A percentile compares a stretch with the other conserved stretches of the same genome.
phyloP scores from a whole-genome alignment of 2,113 vertebrate species.

The Microcebus murinus region DNA sequence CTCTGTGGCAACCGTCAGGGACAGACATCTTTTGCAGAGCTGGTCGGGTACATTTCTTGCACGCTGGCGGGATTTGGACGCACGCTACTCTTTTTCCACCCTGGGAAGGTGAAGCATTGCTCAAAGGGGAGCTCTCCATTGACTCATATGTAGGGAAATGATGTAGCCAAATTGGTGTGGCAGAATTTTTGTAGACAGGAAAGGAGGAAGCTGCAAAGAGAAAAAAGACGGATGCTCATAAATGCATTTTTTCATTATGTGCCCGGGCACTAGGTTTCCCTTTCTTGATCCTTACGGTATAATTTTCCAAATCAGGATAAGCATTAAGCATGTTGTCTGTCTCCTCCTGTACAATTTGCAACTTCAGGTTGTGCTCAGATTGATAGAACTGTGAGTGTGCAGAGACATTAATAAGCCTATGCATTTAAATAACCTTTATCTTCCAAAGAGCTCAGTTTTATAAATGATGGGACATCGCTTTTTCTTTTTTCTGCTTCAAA shows the following conservation, averaged over 20 bases:
- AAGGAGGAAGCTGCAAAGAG: neutral
- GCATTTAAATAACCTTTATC: slow-evolving; percentile 61
- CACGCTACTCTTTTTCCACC: neutral
- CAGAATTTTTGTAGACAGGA: neutral
- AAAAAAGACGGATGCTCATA: neutral
- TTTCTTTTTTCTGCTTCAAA: neutral
- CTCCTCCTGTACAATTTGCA: neutral
- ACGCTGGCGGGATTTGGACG: neutral
- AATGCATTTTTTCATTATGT: neutral
- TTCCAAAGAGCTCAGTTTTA: slow-evolving; percentile 28
- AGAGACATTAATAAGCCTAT: slow-evolving; percentile 29
- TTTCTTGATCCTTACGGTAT: neutral
- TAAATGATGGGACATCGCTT: neutral
- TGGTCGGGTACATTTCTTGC: neutral
- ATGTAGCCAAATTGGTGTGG: too few relatives aligned
- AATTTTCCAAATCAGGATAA: slow-evolving; percentile 51
- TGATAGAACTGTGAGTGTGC: neutral
- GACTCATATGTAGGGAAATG: neutral
- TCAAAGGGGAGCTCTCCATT: neutral
- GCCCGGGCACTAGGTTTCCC: neutral
- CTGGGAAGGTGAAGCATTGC: neutral
- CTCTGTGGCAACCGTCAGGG: slow-evolving; percentile 37
- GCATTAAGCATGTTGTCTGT: neutral
- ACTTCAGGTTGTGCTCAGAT: neutral
- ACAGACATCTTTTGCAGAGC: slow-evolving; percentile 16